Evolutionary conservation across 2,888 invertebrate genomes (phyloP).

Genomic region (Micoletzkya japonica): DNA sequence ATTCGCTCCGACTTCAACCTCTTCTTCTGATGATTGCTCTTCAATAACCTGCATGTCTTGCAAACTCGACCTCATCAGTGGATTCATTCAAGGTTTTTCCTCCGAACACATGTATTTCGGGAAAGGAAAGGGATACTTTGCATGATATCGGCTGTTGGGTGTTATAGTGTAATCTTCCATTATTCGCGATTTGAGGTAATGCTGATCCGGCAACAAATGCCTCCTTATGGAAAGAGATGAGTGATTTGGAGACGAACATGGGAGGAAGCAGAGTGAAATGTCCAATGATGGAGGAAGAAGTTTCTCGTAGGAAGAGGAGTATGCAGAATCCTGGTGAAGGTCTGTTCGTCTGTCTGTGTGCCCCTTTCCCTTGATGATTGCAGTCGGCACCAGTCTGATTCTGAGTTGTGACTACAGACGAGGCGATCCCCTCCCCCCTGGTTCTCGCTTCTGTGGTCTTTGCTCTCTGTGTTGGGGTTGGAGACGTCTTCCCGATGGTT

Average conservation of each 20-base stretch:
- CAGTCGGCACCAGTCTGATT: background rate
- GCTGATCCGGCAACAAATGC: slow-evolving; percentile 11
- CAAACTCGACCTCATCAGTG: slow-evolving; percentile 15
- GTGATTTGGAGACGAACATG: background rate
- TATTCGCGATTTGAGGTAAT: background rate
- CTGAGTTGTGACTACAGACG: slow-evolving; percentile 13
- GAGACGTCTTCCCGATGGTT: slow-evolving; percentile 17
- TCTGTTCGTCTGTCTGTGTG: background rate
- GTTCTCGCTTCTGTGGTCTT: slow-evolving; percentile 14
- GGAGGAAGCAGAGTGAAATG: slow-evolving; percentile 9
- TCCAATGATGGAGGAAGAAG: background rate
- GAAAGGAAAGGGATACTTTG: too few species aligned
- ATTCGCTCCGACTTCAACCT: background rate
- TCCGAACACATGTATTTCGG: too few species aligned
- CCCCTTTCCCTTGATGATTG: background rate
- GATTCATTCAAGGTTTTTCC: slow-evolving; percentile 15
- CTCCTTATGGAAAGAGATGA: slow-evolving; percentile 9
- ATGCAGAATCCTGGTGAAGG: background rate
- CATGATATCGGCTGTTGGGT: too few species aligned
- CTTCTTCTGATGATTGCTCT: slow-evolving; percentile 2
- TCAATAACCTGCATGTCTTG: slow-evolving; percentile 7
- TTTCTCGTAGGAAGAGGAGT: background rate
- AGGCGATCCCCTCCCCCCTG: slow-evolving; percentile 6
- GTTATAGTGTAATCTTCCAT: too few species aligned
- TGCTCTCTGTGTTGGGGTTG: slow-evolving; percentile 25